Evolutionary conservation across 2,113 vertebrate genomes (phyloP), one percentile per base, ranked within the genome.

Genomic region (Hemicordylus capensis): DNA sequence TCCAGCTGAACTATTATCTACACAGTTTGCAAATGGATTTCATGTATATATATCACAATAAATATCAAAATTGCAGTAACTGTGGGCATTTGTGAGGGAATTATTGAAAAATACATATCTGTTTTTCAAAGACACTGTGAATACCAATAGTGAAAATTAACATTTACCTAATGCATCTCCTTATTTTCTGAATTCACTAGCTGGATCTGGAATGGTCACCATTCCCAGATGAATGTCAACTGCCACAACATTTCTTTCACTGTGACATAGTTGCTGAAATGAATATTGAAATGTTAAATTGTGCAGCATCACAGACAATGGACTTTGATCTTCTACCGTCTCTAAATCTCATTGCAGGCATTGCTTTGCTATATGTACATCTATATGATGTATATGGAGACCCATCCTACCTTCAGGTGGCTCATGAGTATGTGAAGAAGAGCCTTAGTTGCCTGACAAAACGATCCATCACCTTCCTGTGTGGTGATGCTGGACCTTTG

Each of bases 291-390:
- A 39, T 48, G 44, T 59, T 10, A 66, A 67, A 20, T 8, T 0
- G 31, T 24, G 63, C 28, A 58, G 0, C 19, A 8, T 1, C 22
- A 24, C 10, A n/a, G 46, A 39, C 12, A 22, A n/a, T 80, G 67
- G 64, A 81, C 39, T 51, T 67, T 42, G 20, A 24, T 51, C 20
- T 69, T 81, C 46, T 59, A 2, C 28, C 17, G 34, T 64, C 48
- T 44, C n/a, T 39, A 64, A 51, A 64, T 48, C 44, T 74, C 56
- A 85, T 92, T 85, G 5, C 93, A 99, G 99, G 98, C 80, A 98
- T 99, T 14, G 97, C 98, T 31, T 81, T 98, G 89, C 97, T 99
- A 39, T 99, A 99, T 93, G 93, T 99, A 84, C 98, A 99, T 84
- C 97, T 99, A 48, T 93, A 98, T 56, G 94, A 96, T 1, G 94